Conservation (phyloP, 2,797 vertebrate genomes). For the Anableps anableps region DNA sequence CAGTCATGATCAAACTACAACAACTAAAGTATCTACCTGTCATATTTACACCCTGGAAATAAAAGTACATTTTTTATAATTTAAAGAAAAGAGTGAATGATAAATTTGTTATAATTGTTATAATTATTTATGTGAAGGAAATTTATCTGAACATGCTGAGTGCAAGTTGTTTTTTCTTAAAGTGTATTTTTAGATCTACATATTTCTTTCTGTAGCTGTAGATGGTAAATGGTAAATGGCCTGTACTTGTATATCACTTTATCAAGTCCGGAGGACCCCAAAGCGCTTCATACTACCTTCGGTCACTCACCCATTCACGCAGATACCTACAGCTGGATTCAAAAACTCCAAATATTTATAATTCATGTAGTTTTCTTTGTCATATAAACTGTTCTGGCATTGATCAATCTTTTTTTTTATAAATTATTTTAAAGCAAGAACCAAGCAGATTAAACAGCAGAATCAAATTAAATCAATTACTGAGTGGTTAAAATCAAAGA, state of each 20-base stretch:
- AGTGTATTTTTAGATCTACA: neutral
- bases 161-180: neutral
- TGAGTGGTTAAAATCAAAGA: neutral
- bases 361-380: neutral
- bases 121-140: neutral
- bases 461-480: neutral
- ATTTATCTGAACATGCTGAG: neutral
- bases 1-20: neutral
- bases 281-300: too few species aligned
- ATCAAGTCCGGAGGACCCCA: too few species aligned
- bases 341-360: neutral
- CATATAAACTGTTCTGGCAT: neutral
- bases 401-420: neutral
- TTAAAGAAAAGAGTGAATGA: neutral
- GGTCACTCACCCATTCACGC: too few species aligned
- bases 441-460: neutral
- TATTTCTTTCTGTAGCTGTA: neutral
- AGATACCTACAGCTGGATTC: neutral
- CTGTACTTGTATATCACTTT: too few species aligned
- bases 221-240: too few species aligned
- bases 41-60: neutral
- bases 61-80: neutral
- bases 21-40: neutral
- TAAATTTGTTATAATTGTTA: neutral
- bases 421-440: neutral